A percentile compares a stretch with the other conserved stretches of the same genome.
Evolutionary conservation across 2,113 vertebrate genomes (phyloP).

Genomic region (Bos indicus): DNA sequence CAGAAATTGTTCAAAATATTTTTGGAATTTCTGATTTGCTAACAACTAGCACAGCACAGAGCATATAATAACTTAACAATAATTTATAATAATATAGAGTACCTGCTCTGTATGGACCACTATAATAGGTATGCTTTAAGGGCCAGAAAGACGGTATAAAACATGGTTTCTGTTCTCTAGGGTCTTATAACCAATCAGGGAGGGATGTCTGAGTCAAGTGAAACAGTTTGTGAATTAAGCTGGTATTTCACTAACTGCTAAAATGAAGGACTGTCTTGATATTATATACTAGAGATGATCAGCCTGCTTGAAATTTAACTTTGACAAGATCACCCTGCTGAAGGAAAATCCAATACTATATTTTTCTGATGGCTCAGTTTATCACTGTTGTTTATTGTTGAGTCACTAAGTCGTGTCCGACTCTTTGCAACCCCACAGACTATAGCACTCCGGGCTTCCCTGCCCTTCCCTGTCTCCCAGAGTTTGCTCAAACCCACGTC

Average conservation of each 20-base stretch:
- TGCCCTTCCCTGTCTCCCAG: neutral
- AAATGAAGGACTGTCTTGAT: neutral
- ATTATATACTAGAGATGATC: neutral
- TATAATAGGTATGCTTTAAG: neutral
- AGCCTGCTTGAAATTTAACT: neutral
- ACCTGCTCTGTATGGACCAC: neutral
- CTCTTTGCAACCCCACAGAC: neutral
- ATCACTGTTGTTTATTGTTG: neutral
- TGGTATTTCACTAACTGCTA: neutral
- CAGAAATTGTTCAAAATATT: neutral
- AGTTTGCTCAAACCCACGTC: neutral
- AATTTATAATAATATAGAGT: neutral
- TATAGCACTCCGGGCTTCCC: neutral
- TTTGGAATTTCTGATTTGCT: conserved; percentile 23
- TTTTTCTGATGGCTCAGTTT: neutral
- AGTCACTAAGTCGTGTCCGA: neutral
- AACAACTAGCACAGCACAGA: neutral
- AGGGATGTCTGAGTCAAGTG: neutral
- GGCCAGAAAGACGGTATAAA: neutral
- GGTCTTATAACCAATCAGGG: neutral
- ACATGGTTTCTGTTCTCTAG: neutral
- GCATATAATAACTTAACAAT: neutral
- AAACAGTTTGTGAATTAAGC: conserved; percentile 33
- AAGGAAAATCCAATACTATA: neutral
- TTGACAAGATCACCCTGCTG: neutral